Base-by-base conservation (phyloP, 2,888 invertebrate species). In the Tenthredo distinguenda region DNA sequence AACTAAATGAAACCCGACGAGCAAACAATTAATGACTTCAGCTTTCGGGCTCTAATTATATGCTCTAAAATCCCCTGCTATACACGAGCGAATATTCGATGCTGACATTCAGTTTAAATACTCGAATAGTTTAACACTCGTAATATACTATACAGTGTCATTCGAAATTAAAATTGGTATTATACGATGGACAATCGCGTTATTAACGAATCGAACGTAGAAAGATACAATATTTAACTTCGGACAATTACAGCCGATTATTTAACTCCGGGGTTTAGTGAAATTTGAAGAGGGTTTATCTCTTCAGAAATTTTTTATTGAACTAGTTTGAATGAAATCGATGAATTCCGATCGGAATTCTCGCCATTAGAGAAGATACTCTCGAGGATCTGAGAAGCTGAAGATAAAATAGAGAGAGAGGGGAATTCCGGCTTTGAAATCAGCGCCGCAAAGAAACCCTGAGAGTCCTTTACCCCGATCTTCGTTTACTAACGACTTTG, bases 401-500 rank as follows among this genome's bases (percentile, higher is more conserved):
- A 21, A 26, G 62, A 62, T 62, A 62, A 62, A 26, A 62, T 62
- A 62, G 9, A 21, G 7, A 40, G 21, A 43, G 40, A 43, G n/a
- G 40, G 26, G 40, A 62, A 81, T 81, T 37, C 81, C 62, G n/a
- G 81, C 62, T 81, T 62, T 81, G 62, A 62, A 81, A 58, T 58
- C 37, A 81, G 62, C 62, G 62, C 81, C 58, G 62, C 58, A 81
- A 62, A 81, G 81, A 81, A 81, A 81, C 40, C 40, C 34, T 40
- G 81, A 6, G 58, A 58, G 58, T 81, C 62, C 62, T 81, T 81
- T 81, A 40, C 58, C 58, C 81, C 47, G 12, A 62, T 58, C 81
- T 58, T 21, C 81, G 62, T 81, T 81, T 77, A 81, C 58, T 62
- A 71, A 83, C 83, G 83, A 83, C 68, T 83, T 71, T 71, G 83